Evolutionary conservation across 2,113 vertebrate species (phyloP).

Genomic region (Lepus europaeus): DNA sequence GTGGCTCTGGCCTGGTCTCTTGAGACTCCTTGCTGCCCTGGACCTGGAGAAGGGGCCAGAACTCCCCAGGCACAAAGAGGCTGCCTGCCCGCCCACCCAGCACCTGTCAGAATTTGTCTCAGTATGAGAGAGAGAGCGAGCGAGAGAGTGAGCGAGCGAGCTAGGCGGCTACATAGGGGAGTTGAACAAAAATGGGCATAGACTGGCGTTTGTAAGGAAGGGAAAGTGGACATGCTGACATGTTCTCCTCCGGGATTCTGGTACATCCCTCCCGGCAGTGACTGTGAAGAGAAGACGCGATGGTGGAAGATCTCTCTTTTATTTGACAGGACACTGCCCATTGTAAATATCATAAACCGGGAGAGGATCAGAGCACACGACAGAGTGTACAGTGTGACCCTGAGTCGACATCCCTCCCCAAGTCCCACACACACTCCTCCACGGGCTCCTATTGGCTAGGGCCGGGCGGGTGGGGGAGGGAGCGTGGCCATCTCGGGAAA

Average conservation of each 20-base stretch:
- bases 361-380: not conserved
- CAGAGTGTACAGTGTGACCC: not conserved
- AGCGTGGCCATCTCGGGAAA: constrained; percentile 60
- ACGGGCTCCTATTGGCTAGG: constrained; percentile 56
- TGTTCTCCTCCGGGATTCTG: not conserved
- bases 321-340: constrained; percentile 15
- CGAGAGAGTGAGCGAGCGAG: not conserved
- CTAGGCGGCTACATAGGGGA: not conserved
- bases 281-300: not conserved
- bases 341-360: constrained; percentile 25
- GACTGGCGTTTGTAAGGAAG: constrained; percentile 42
- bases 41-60: constrained; percentile 1
- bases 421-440: not conserved
- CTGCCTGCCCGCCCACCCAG: not conserved
- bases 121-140: not conserved
- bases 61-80: not conserved
- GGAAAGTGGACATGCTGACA: not conserved
- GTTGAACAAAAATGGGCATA: constrained; percentile 71
- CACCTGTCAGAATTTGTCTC: constrained; percentile 57
- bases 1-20: not conserved
- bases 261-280: not conserved
- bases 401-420: constrained; percentile 21
- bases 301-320: not conserved
- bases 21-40: not conserved
- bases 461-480: constrained; percentile 63